Conservation (phyloP, 1,140 invertebrate species). For the Parasteatoda tepidariorum region DNA sequence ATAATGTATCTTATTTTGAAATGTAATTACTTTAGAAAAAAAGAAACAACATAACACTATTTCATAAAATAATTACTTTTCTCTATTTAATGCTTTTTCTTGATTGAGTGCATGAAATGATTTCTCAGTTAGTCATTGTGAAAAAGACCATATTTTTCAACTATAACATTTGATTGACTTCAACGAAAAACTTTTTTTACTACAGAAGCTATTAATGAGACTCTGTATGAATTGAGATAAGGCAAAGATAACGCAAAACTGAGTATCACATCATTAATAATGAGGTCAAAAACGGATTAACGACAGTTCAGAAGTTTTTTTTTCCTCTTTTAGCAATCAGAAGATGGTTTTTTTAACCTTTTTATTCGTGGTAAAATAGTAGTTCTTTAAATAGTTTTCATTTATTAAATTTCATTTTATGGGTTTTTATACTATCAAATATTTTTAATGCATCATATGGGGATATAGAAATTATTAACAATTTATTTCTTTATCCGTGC, state of each 20-base stretch:
- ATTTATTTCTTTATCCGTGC: no score
- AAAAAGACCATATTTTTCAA: no score
- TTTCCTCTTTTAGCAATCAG: conserved; percentile 11
- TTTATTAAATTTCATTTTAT: no score
- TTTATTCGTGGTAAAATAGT: neutral
- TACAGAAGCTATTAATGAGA: conserved; percentile 46
- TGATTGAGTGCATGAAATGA: neutral
- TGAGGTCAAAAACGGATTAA: conserved; percentile 45
- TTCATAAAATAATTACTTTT: conserved; percentile 28
- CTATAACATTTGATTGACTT: conserved; percentile 46
- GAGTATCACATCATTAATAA: conserved; percentile 50
- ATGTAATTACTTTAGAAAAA: conserved; percentile 15
- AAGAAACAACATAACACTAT: conserved; percentile 27
- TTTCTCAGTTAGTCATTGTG: no score
- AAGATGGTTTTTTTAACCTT: neutral
- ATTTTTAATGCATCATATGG: no score
- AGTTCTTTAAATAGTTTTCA: no score
- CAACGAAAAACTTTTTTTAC: neutral
- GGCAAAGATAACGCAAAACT: conserved; percentile 23
- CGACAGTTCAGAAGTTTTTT: conserved; percentile 15
- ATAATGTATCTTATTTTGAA: no score
- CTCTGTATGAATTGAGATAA: conserved; percentile 51
- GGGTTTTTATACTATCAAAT: no score
- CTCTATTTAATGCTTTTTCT: neutral
- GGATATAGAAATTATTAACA: no score